phyloP scores from a whole-genome alignment of 1,140 invertebrate species.

The Reticulitermes speratus region DNA sequence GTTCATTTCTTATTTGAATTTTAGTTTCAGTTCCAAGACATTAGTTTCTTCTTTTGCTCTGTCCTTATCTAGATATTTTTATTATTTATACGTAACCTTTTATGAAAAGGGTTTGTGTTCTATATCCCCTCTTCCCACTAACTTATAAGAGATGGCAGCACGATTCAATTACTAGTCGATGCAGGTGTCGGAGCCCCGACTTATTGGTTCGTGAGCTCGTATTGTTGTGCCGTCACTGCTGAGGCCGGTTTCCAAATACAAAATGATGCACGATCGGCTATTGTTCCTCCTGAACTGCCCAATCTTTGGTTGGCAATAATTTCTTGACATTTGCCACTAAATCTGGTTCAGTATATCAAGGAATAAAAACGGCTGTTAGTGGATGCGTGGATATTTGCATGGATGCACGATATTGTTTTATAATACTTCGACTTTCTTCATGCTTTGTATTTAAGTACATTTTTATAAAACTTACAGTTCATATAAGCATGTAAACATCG shows the following conservation, averaged over 20 bases:
- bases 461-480: too few relatives aligned
- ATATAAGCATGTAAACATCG: too few relatives aligned
- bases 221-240: not conserved
- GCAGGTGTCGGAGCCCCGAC: slow-evolving; percentile 5
- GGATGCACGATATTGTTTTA: too few relatives aligned
- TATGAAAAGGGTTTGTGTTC: not conserved
- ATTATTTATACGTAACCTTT: not conserved
- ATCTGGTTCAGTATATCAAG: too few relatives aligned
- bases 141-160: not conserved
- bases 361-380: too few relatives aligned
- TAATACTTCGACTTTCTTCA: too few relatives aligned
- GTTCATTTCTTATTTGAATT: not conserved
- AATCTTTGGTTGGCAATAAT: not conserved
- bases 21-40: not conserved
- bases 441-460: too few relatives aligned
- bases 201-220: slow-evolving; percentile 6
- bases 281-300: not conserved
- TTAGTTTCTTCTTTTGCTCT: not conserved
- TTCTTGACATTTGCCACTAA: too few relatives aligned
- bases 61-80: not conserved
- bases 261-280: not conserved
- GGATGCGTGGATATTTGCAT: too few relatives aligned
- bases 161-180: slow-evolving; percentile 12
- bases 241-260: not conserved
- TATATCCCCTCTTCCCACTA: not conserved